phyloP scores from a whole-genome alignment of 2,888 invertebrate species.

The Syrista parreyssii region DNA sequence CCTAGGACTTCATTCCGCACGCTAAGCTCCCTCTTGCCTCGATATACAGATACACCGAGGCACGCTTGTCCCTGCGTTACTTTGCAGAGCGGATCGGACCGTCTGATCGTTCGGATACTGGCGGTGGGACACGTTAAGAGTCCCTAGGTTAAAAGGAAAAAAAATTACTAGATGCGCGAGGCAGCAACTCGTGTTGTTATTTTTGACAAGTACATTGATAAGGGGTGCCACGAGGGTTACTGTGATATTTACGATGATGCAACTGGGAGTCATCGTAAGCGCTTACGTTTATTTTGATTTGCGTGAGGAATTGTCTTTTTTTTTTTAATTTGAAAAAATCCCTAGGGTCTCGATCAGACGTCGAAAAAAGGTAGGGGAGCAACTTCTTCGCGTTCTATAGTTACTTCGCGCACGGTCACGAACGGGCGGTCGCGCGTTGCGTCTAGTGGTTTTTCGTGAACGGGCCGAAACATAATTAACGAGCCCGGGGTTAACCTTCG shows the following conservation, averaged over 20 bases:
- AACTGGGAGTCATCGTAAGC: no score
- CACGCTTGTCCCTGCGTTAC: background rate
- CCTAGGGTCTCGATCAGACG: no score
- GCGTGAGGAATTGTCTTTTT: no score
- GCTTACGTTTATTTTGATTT: no score
- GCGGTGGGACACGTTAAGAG: background rate
- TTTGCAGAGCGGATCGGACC: background rate
- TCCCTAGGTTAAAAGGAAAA: background rate
- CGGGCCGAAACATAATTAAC: background rate
- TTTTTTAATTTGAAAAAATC: no score
- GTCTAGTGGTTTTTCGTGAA: background rate
- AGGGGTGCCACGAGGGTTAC: no score
- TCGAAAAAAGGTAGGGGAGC: no score
- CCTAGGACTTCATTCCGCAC: background rate
- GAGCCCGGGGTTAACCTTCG: background rate
- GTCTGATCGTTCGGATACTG: background rate
- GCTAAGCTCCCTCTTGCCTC: background rate
- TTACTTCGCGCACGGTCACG: background rate
- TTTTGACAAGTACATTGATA: no score
- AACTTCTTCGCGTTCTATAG: no score
- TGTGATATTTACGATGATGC: no score
- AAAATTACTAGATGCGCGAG: no score
- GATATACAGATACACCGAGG: background rate
- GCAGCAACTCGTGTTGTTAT: no score
- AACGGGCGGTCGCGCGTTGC: background rate